phyloP scores from a whole-genome alignment of 2,797 vertebrate species.

The Poeciliopsis turneri region DNA sequence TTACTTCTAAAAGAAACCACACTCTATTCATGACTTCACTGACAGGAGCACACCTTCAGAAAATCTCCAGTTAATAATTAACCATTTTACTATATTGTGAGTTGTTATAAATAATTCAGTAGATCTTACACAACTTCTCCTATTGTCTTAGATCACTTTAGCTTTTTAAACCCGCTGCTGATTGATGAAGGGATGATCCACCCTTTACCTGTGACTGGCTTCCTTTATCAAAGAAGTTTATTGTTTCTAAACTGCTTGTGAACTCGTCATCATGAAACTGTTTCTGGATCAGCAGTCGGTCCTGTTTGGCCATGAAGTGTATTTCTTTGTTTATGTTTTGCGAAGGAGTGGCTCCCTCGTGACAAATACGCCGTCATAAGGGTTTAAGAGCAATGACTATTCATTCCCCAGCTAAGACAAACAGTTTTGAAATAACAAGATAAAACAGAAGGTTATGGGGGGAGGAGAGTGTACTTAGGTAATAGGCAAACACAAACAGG shows the following conservation, averaged over 20 bases:
- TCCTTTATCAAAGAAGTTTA: conserved; percentile 45
- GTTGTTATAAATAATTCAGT: background rate
- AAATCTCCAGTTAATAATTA: conserved; percentile 15
- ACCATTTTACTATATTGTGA: conserved; percentile 12
- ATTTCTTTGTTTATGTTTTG: conserved; percentile 83
- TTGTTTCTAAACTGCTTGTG: conserved; percentile 64
- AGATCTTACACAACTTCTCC: background rate
- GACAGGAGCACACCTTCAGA: conserved; percentile 25
- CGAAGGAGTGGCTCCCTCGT: conserved; percentile 76
- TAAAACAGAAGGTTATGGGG: conserved; percentile 69
- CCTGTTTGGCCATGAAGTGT: conserved; percentile 80
- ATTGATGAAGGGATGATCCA: background rate
- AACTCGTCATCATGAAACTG: conserved; percentile 65
- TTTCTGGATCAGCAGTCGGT: conserved; percentile 65
- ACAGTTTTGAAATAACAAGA: conserved; percentile 85
- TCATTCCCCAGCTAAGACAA: conserved; percentile 81
- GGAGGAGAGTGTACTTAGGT: conserved; percentile 75
- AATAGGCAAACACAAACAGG: conserved; percentile 84
- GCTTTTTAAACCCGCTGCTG: background rate
- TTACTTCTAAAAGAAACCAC: conserved; percentile 20
- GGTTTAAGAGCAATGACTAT: conserved; percentile 73
- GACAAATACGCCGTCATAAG: conserved; percentile 76
- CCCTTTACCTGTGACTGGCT: conserved; percentile 46
- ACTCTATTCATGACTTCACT: conserved; percentile 25
- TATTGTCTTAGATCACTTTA: background rate